Evolutionary conservation across 2,797 vertebrate species (phyloP), one percentile per base, ranked within the genome.

Genomic region (Harpagifer antarcticus): DNA sequence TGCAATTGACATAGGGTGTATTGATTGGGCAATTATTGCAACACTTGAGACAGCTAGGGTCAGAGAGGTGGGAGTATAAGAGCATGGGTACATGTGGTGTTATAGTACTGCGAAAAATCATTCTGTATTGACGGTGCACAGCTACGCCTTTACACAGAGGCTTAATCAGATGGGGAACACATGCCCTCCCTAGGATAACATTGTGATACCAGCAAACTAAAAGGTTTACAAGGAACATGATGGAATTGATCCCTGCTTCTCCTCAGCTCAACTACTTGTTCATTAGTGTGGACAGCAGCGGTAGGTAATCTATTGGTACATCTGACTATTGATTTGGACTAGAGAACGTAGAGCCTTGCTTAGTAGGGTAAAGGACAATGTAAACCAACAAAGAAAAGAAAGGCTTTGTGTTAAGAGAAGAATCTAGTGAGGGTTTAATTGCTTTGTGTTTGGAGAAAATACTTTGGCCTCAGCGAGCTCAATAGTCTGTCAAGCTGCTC

Each of bases 11-110:
- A 88, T 53, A 47, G 60, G 47, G 68, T 42, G 79, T 88, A 93
- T 93, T 81, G 90, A 94, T 92, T 78, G 76, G 82, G 72, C 85
- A 93, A 93, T 93, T 94, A 92, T 83, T 85, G 86, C 84, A 82
- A 78, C 63, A 69, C 87, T 83, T 67, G 79, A 91, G 82, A 90
- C 83, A 85, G 89, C 83, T 75, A 8, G 50, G 86, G 86, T 88
- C 79, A 79, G 75, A 74, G 73, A 68, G 71, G 50, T 61, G 69
- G 42, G 49, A 68, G 76, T 10, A 48, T 63, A 76, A 62, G 64
- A 79, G 54, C 59, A 23, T 68, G 72, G 81, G 78, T 86, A 75
- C 72, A 63, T 78, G 70, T 54, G 59, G 77, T 74, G 79, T 67
- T 81, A 42, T 27, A 68, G 57, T 47, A 16, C 60, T n/a, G 14